phyloP scores from a whole-genome alignment of 2,888 invertebrate species.

The Epistrophella euchroma region DNA sequence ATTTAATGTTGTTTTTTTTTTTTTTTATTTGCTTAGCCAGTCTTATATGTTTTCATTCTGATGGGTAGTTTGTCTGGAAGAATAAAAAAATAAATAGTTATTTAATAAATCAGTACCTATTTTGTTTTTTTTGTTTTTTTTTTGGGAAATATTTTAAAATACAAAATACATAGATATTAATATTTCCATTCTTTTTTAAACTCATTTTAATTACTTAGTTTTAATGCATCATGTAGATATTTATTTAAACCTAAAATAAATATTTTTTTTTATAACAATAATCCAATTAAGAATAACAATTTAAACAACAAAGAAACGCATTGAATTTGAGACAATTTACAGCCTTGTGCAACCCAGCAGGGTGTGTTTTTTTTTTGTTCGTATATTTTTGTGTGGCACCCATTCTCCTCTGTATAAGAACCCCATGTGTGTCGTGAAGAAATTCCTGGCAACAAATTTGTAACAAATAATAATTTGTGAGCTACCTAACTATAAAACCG shows the following conservation, averaged over 20 bases:
- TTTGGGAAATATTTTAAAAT: no score
- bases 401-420: constrained; percentile 23
- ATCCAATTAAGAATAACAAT: constrained; percentile 31
- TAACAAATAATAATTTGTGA: constrained; percentile 51
- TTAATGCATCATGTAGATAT: no score
- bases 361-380: constrained; percentile 31
- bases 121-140: no score
- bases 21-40: constrained; percentile 1
- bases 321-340: constrained; percentile 45
- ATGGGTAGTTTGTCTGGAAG: constrained; percentile 36
- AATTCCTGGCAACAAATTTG: constrained; percentile 50
- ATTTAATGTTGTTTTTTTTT: neutral
- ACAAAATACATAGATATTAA: no score
- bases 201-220: no score
- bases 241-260: neutral
- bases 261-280: constrained; percentile 19
- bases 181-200: no score
- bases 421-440: constrained; percentile 40
- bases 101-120: no score
- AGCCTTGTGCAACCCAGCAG: constrained; percentile 63
- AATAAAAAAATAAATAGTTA: neutral
- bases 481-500: constrained; percentile 40
- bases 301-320: constrained; percentile 35
- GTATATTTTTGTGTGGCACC: constrained; percentile 59
- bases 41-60: constrained; percentile 65